Conservation (phyloP, 30 jellyfish, hydroid and myxozoan species). For the Rhopilema esculentum region DNA sequence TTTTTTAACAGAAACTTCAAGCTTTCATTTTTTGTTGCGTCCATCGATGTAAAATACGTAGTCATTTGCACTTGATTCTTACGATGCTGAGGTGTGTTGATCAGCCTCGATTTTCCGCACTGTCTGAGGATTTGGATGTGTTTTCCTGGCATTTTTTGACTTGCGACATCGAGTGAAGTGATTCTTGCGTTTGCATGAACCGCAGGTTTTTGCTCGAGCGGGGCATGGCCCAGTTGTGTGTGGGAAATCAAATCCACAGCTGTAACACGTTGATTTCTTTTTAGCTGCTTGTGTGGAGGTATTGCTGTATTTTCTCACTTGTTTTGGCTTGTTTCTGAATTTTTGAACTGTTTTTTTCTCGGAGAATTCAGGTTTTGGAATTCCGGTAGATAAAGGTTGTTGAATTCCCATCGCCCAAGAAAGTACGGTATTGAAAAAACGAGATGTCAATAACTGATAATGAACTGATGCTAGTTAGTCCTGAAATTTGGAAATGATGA, state of each 20-base stretch:
- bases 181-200: background rate
- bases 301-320: background rate
- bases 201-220: background rate
- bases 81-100: background rate
- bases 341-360: background rate
- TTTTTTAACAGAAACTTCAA: background rate
- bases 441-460: too few species aligned
- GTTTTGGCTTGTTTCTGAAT: background rate
- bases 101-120: background rate
- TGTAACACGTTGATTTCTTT: too few species aligned
- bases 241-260: too few species aligned
- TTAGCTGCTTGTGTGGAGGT: background rate
- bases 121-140: background rate
- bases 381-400: background rate
- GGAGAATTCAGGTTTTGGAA: background rate
- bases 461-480: too few species aligned
- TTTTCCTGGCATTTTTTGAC: background rate
- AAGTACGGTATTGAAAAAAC: too few species aligned
- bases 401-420: constrained; percentile 8
- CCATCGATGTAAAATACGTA: background rate
- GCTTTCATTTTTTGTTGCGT: background rate
- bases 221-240: background rate
- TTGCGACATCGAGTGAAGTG: constrained; percentile 7
- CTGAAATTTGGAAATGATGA: too few species aligned
- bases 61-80: background rate